phyloP scores from a whole-genome alignment of 2,888 invertebrate species.

The Archips xylosteana region DNA sequence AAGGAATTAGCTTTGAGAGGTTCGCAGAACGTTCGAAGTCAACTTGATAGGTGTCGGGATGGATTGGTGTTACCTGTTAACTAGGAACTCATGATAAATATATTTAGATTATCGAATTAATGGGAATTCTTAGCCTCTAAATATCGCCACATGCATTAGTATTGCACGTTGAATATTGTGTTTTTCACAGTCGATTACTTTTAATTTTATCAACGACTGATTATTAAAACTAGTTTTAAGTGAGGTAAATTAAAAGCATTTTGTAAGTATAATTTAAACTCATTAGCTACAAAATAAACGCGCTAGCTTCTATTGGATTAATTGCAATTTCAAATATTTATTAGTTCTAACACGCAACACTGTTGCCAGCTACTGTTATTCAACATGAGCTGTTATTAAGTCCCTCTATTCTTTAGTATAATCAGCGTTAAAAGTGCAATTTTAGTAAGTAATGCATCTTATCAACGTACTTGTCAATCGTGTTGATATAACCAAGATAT shows the following conservation, averaged over 20 bases:
- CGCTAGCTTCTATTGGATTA: constrained; percentile 1
- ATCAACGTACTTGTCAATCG: background rate
- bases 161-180: too few relatives aligned
- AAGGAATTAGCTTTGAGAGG: constrained; percentile 66
- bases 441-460: background rate
- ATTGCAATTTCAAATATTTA: constrained; percentile 7
- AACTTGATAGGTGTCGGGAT: constrained; percentile 28
- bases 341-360: constrained; percentile 11
- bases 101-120: background rate
- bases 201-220: background rate
- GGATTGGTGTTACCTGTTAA: constrained; percentile 32
- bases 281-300: constrained; percentile 1
- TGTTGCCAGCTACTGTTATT: constrained; percentile 3
- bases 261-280: background rate
- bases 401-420: background rate
- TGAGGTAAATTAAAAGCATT: background rate
- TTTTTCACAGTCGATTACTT: background rate
- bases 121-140: background rate
- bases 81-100: background rate
- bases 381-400: background rate
- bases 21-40: constrained; percentile 44
- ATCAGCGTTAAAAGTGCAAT: background rate
- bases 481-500: too few relatives aligned
- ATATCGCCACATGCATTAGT: too few relatives aligned
- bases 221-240: background rate